Base-by-base conservation (phyloP, 2,888 invertebrate genomes). In the Agrotis ipsilon region DNA sequence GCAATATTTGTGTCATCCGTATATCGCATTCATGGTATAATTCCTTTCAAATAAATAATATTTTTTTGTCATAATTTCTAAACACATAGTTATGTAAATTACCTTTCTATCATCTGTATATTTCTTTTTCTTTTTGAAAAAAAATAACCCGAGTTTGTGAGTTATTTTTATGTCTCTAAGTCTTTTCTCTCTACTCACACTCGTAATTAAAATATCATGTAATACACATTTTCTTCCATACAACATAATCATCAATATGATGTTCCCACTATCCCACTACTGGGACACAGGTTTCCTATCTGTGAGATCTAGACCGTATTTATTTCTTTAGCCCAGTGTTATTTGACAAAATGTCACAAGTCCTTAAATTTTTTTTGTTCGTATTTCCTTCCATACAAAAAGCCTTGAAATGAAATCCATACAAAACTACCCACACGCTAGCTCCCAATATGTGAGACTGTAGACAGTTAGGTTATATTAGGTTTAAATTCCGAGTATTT, bases 401-500 rank as follows among this genome's bases (percentile, higher is more conserved):
- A n/a, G 5, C 13, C 5, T 24, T 6, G 1, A 24, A 66, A 51
- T 24, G 14, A 11, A 54, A 52, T 58, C 61, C 79, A 78, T 82
- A 68, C 74, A 68, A 59, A 65, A 24, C 16, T 58, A 55, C 61
- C 64, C 64, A 63, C 72, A 54, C 24, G 27, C 39, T 32, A 46
- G n/a, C 63, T 65, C 79, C 11, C 27, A 60, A 51, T 60, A 81
- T 85, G 77, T 80, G 85, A 86, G 87, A 87, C 86, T 87, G 85
- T 85, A 85, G 85, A 86, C 73, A 78, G 71, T 82, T 88, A 88
- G 84, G 82, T 81, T 84, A 87, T 78, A 71, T 75, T 88, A 88
- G 80, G 62, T 66, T 65, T 83, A 84, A 87, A 86, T 87, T 88
- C 80, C 74, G 63, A 87, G 83, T 89, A 87, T 85, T 86, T 85